Evolutionary conservation across 64 coral and sea anemone species (phyloP), one percentile per base, ranked within the genome.

Genomic region (Platygyra sinensis): DNA sequence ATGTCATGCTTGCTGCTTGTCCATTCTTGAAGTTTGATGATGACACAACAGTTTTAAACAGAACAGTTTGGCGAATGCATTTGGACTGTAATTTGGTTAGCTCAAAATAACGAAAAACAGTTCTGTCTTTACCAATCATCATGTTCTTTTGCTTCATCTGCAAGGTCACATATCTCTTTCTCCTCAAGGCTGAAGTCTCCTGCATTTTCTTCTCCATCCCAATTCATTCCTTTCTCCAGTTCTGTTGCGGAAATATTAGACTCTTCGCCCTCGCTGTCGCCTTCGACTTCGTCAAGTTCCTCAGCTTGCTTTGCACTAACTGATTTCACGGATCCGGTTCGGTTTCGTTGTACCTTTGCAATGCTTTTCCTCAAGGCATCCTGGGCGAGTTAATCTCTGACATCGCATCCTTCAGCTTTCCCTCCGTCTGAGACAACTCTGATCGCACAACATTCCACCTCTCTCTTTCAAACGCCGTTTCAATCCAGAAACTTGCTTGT

Each of bases 301-400:
- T 28, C n/a, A n/a, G n/a, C 67, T 72, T 72, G 24, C n/a, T 72
- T n/a, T 72, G 33, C 33, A 36, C 6, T 1, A 3, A 1, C 33
- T 1, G 33, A 3, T 36, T 36, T 0, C 30, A 5, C 6, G 28
- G 28, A 24, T 36, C 33, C 8, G 67, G n/a, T 30, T 72, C 30
- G 67, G 67, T n/a, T 24, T 10, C 7, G 25, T 72, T 36, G 1
- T 3, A 25, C 12, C 24, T 72, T 72, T 28, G 24, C 12, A 24
- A 87, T 60, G 18, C 52, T 87, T 52, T 87, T 87, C 36, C 86
- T 87, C 11, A 87, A 60, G 75, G 72, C 72, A 87, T 87, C 86
- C 75, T 60, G 52, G 22, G 86, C 86, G 38, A 87, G 49, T n/a
- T 87, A 30, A 87, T 72, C 75, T 76, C 86, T 30, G 60, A 28